phyloP scores from a whole-genome alignment of 2,113 vertebrate genomes.

The Acanthisitta chloris region DNA sequence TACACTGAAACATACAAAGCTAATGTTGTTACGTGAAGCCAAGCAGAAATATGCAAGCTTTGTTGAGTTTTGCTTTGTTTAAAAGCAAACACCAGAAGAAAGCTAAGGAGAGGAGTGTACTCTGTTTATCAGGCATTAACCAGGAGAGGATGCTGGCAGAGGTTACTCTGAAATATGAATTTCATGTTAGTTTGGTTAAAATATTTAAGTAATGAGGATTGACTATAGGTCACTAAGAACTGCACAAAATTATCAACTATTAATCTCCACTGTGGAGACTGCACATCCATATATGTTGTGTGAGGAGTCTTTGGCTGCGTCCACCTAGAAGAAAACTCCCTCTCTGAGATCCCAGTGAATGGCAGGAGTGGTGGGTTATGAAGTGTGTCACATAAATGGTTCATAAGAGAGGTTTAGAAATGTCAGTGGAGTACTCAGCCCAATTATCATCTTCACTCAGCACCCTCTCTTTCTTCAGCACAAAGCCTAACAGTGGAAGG shows the following conservation, averaged over 20 bases:
- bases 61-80: not conserved
- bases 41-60: not conserved
- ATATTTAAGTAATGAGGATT: not conserved
- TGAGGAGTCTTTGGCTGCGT: not conserved
- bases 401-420: not conserved
- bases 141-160: not conserved
- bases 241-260: too few species aligned
- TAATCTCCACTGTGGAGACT: not conserved
- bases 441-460: not conserved
- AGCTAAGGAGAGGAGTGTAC: not conserved
- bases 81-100: not conserved
- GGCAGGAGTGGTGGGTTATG: not conserved
- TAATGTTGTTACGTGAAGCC: not conserved
- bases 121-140: not conserved
- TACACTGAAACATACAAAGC: not conserved
- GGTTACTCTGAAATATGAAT: not conserved
- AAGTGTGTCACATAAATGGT: slow-evolving; percentile 32
- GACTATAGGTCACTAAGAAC: not conserved
- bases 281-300: not conserved
- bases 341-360: not conserved
- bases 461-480: not conserved
- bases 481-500: not conserved
- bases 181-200: not conserved
- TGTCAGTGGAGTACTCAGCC: not conserved
- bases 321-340: not conserved